Conservation (phyloP, 2,113 vertebrate species). For the Corythoichthys intestinalis region DNA sequence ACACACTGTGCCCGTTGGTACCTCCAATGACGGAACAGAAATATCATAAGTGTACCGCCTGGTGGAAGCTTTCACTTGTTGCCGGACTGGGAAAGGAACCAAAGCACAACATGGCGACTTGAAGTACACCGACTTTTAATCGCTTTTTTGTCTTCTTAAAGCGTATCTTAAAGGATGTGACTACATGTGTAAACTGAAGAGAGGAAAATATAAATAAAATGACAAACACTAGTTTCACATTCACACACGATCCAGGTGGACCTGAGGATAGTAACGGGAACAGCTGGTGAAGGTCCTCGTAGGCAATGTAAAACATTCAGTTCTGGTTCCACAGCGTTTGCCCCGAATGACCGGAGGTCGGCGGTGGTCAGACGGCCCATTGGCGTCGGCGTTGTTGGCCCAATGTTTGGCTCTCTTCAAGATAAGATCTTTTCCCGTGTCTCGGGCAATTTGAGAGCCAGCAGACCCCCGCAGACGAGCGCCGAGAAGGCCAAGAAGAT, state of each 20-base stretch:
- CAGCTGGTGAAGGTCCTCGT: constrained; percentile 42
- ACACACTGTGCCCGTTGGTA: not conserved
- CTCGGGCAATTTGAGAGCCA: constrained; percentile 90
- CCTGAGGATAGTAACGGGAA: constrained; percentile 46
- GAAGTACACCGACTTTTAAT: constrained; percentile 51
- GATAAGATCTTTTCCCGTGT: constrained; percentile 92
- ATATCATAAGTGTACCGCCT: not conserved
- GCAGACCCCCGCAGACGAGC: constrained; percentile 86
- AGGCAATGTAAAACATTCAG: constrained; percentile 49
- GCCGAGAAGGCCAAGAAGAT: constrained; percentile 91
- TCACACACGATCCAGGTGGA: constrained; percentile 36
- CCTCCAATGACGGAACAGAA: not conserved
- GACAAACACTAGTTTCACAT: constrained; percentile 38
- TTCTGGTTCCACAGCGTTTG: constrained; percentile 16
- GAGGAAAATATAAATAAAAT: constrained; percentile 27
- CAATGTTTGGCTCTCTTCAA: constrained; percentile 72
- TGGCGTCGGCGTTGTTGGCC: constrained; percentile 21
- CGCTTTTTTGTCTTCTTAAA: constrained; percentile 10
- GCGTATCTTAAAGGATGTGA: constrained; percentile 28
- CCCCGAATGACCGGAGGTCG: not conserved
- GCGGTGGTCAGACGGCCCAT: not conserved
- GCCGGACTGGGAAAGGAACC: constrained; percentile 32
- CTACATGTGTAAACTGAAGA: constrained; percentile 20
- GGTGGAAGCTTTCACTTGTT: constrained; percentile 23
- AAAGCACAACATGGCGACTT: constrained; percentile 64